Conservation (phyloP, 2,888 invertebrate genomes). For the Macrosoma leucophasiata region DNA sequence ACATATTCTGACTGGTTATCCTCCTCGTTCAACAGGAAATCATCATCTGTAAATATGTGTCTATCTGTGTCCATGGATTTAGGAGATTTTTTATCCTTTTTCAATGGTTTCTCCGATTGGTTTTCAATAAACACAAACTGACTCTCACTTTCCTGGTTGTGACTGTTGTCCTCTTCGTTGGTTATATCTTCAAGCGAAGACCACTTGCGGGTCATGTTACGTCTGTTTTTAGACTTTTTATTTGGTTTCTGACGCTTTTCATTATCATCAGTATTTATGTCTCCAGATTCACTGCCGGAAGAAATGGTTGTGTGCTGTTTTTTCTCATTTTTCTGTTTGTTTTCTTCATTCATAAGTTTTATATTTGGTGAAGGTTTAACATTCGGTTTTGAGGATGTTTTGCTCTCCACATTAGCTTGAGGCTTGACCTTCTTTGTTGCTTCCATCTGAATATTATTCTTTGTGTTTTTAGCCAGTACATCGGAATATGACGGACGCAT, state of each 20-base stretch:
- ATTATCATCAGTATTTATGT: slow-evolving; percentile 57
- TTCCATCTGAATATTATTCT: slow-evolving; percentile 66
- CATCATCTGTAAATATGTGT: slow-evolving; percentile 39
- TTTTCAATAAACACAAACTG: slow-evolving; percentile 68
- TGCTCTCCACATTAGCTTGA: slow-evolving; percentile 56
- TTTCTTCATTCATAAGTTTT: slow-evolving; percentile 47
- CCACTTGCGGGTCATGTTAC: slow-evolving; percentile 72
- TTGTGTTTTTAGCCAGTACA: slow-evolving; percentile 82
- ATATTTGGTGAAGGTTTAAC: slow-evolving; percentile 42
- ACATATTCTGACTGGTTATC: slow-evolving; percentile 50
- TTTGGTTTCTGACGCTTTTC: slow-evolving; percentile 55
- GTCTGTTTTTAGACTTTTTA: slow-evolving; percentile 63
- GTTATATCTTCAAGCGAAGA: slow-evolving; percentile 75
- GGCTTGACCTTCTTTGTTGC: slow-evolving; percentile 60
- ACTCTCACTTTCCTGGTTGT: slow-evolving; percentile 49
- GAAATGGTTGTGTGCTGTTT: slow-evolving; percentile 54
- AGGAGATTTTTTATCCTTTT: slow-evolving; percentile 56
- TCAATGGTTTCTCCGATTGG: slow-evolving; percentile 50
- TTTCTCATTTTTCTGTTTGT: slow-evolving; percentile 55
- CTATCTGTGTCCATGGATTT: slow-evolving; percentile 47
- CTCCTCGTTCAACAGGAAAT: slow-evolving; percentile 50
- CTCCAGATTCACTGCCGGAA: slow-evolving; percentile 70
- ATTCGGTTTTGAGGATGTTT: slow-evolving; percentile 47
- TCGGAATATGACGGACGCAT: slow-evolving; percentile 92
- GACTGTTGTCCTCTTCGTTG: slow-evolving; percentile 52